phyloP scores from a whole-genome alignment of 2,888 invertebrate species.

The Dynastes maya region DNA sequence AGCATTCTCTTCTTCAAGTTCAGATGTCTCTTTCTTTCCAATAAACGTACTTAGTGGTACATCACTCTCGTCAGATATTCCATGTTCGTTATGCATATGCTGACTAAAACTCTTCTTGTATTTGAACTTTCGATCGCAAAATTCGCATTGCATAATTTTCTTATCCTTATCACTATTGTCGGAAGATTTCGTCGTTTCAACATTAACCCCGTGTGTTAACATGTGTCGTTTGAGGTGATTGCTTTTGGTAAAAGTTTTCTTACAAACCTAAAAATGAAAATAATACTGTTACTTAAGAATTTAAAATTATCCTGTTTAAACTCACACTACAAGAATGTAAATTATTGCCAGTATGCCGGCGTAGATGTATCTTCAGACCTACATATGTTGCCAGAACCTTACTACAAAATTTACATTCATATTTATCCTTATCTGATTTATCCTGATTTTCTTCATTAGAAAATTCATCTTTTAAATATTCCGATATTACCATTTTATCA shows the following conservation, averaged over 20 bases:
- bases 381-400: conserved; percentile 54
- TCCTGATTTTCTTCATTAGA: conserved; percentile 42
- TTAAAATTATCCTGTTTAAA: neutral
- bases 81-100: conserved; percentile 69
- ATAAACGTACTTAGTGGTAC: conserved; percentile 50
- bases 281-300: neutral
- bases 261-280: conserved; percentile 63
- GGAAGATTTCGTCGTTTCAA: conserved; percentile 22
- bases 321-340: conserved; percentile 65
- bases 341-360: conserved; percentile 66
- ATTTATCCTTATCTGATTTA: conserved; percentile 50
- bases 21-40: conserved; percentile 16
- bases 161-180: conserved; percentile 44
- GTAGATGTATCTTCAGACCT: conserved; percentile 65
- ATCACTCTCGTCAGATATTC: conserved; percentile 65
- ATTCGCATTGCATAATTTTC: conserved; percentile 68
- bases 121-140: conserved; percentile 70
- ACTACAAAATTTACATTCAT: conserved; percentile 55
- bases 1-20: conserved; percentile 6
- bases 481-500: conserved; percentile 51
- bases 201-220: conserved; percentile 59
- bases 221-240: conserved; percentile 67
- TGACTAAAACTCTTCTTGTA: conserved; percentile 69
- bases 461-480: conserved; percentile 50
- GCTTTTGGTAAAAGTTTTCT: conserved; percentile 66